Percentiles rank a stretch among this genome's conserved stretches.
Evolutionary conservation across 2,113 vertebrate genomes (phyloP).

Genomic region (Rhabdornis inornatus): DNA sequence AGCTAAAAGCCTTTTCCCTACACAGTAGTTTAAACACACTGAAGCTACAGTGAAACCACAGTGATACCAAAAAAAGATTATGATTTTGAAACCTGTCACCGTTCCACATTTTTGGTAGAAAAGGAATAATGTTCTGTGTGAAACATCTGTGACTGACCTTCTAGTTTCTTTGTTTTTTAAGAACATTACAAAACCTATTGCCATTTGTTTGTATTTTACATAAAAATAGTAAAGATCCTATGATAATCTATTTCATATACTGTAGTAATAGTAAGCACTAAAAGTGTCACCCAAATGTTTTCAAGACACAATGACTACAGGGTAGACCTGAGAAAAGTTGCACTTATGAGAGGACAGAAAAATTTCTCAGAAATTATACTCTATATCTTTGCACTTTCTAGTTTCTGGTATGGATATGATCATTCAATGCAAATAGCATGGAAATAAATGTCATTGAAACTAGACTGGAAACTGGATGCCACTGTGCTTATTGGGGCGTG

Average conservation of each 20-base stretch:
- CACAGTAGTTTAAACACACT: background rate
- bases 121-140: background rate
- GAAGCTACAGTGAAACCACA: background rate
- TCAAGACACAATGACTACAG: background rate
- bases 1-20: background rate
- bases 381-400: background rate
- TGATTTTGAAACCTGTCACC: background rate
- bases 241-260: background rate
- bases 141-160: background rate
- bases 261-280: background rate
- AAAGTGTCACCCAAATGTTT: background rate
- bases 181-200: background rate
- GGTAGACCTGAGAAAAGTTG: background rate
- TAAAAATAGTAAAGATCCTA: background rate
- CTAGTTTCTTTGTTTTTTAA: background rate
- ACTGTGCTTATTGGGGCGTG: background rate
- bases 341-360: background rate
- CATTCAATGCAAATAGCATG: background rate
- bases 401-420: background rate
- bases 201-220: background rate
- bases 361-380: background rate
- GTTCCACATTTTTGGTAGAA: background rate
- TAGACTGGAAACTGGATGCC: background rate
- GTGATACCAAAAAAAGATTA: background rate
- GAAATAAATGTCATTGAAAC: background rate